These are phyloP conservation scores for Sternarchorhynchus goeldii DNA, from an alignment of 2,797 vertebrate genomes.

Conservation along the genomic window DNA sequence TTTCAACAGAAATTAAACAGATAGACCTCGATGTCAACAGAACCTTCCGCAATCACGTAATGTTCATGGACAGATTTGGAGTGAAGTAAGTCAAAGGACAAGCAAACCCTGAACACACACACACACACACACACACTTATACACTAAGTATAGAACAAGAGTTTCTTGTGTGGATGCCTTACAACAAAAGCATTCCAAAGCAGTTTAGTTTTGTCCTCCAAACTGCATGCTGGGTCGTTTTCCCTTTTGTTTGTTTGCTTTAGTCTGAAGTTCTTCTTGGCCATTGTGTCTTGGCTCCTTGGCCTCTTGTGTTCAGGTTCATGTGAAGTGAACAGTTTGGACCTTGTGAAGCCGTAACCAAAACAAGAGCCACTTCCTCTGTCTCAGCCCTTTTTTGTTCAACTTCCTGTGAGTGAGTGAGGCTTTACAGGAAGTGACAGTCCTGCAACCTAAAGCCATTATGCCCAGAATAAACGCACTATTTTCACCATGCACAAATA, in stretches of 20 bases:
- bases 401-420: slow-evolving; percentile 73
- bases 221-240: neutral
- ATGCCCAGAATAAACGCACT: slow-evolving; percentile 44
- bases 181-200: neutral
- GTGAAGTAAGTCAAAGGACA: slow-evolving; percentile 80
- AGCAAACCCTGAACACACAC: neutral
- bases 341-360: slow-evolving; percentile 53
- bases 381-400: slow-evolving; percentile 66
- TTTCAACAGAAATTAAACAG: slow-evolving; percentile 89
- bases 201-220: neutral
- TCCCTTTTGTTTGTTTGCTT: neutral
- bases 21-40: slow-evolving; percentile 92
- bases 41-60: slow-evolving; percentile 92
- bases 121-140: neutral
- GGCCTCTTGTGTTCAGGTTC: neutral
- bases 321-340: slow-evolving; percentile 39
- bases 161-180: neutral
- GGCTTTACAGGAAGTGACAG: slow-evolving; percentile 72
- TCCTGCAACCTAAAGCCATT: slow-evolving; percentile 30
- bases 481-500: slow-evolving; percentile 37
- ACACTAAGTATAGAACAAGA: neutral
- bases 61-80: slow-evolving; percentile 92
- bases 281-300: slow-evolving; percentile 1
- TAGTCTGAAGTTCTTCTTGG: neutral
- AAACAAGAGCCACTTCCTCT: slow-evolving; percentile 72